A percentile compares a stretch with the other conserved stretches of the same genome.
Conservation (phyloP, 92 coral and sea anemone species). For the Palythoa caribaeorum region DNA sequence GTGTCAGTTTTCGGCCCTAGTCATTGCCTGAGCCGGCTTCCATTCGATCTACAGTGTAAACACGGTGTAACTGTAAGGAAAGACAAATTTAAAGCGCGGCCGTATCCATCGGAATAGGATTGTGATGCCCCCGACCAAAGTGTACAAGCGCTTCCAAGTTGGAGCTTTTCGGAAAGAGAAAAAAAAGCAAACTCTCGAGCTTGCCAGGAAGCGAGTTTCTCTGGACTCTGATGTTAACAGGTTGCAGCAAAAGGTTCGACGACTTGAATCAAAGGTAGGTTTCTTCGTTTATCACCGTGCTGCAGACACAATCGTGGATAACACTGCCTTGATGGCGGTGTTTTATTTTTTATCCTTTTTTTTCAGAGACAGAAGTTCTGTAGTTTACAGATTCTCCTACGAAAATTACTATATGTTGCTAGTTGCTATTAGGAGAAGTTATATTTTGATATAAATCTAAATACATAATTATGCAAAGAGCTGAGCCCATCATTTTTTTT, state of each 20-base stretch:
- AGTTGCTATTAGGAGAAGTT: slow-evolving; percentile 36
- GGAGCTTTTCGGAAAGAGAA: slow-evolving; percentile 39
- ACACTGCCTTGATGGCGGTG: slow-evolving; percentile 31
- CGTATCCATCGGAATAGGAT: slow-evolving; percentile 1
- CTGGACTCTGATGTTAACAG: slow-evolving; percentile 26
- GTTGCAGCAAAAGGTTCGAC: slow-evolving; percentile 46
- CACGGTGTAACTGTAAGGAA: slow-evolving; percentile 14
- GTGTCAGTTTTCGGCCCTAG: slow-evolving; percentile 12
- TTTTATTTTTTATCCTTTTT: slow-evolving; percentile 28
- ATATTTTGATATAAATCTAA: slow-evolving; percentile 29
- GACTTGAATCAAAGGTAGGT: slow-evolving; percentile 38
- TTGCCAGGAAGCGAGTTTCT: slow-evolving; percentile 29
- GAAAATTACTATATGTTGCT: slow-evolving; percentile 20
- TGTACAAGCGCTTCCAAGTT: slow-evolving; percentile 32
- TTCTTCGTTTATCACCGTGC: slow-evolving; percentile 24
- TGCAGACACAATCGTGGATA: slow-evolving; percentile 7
- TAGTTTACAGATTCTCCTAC: slow-evolving; percentile 28
- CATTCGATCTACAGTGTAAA: slow-evolving; percentile 26
- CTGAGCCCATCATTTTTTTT: slow-evolving; percentile 3
- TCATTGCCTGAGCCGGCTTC: slow-evolving; percentile 26
- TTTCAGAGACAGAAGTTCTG: not conserved
- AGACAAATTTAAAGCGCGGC: slow-evolving; percentile 19
- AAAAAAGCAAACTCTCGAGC: slow-evolving; percentile 38
- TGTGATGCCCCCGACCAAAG: slow-evolving; percentile 42
- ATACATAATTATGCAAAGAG: slow-evolving; percentile 5